phyloP scores from a whole-genome alignment of 2,113 vertebrate species.

The Aptenodytes forsteri region DNA sequence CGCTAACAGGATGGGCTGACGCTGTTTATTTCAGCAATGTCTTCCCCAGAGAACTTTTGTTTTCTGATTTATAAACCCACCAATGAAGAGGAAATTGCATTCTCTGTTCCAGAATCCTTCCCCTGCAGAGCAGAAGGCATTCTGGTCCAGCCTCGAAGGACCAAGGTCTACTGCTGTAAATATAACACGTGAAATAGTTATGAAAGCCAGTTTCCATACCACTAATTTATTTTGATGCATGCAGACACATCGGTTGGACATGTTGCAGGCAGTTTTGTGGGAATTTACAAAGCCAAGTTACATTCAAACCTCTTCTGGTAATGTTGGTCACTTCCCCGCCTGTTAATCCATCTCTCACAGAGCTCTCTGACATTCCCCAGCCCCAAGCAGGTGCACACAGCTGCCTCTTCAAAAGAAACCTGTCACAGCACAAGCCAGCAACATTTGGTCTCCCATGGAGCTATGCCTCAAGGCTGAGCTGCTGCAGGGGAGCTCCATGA shows the following conservation, averaged over 20 bases:
- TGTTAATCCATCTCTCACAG: background rate
- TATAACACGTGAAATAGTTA: fast-evolving
- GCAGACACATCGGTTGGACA: background rate
- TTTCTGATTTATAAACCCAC: background rate
- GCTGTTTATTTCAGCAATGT: background rate
- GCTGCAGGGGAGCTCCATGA: background rate
- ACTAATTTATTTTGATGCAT: background rate
- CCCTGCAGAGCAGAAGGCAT: background rate
- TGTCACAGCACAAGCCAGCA: background rate
- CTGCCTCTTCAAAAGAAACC: background rate
- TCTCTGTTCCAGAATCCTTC: background rate
- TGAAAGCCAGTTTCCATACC: background rate
- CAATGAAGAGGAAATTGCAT: background rate
- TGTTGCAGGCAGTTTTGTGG: background rate
- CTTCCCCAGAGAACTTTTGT: background rate
- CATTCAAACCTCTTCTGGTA: background rate
- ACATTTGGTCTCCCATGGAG: background rate
- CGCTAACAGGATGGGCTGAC: fast-evolving
- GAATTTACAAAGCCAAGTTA: background rate
- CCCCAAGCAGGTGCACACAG: background rate
- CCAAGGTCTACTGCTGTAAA: background rate
- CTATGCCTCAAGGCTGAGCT: background rate
- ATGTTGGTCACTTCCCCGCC: background rate
- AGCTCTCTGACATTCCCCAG: background rate
- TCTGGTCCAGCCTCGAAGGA: background rate